Base-by-base conservation (phyloP, 2,888 invertebrate species). In the Agrilus cyanescens region DNA sequence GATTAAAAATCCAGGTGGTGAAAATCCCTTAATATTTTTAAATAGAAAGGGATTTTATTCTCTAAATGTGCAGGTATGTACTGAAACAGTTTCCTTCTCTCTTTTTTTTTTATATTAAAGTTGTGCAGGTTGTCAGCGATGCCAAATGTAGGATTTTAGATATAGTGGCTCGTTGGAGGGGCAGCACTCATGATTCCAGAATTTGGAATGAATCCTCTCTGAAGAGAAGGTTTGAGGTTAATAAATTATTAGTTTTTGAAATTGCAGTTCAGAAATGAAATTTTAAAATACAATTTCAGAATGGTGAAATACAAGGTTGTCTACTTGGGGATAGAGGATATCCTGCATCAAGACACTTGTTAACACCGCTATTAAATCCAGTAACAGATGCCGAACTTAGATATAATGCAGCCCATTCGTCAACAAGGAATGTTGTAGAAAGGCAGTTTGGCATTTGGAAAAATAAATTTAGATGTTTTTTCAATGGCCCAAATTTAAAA, bases 401-500 rank as follows among this genome's bases (percentile, higher is more conserved):
- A n/a, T n/a, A n/a, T n/a, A n/a, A n/a, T n/a, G n/a, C n/a, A n/a
- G n/a, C n/a, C n/a, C n/a, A n/a, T n/a, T n/a, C n/a, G n/a, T n/a
- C n/a, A n/a, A n/a, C n/a, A n/a, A n/a, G n/a, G n/a, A 55, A 57
- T 38, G 33, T 41, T n/a, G 45, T 53, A 10, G 55, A 58, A 44
- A 45, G 53, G 6, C 37, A 37, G n/a, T 56, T 53, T 45, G 52
- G 55, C 3, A 36, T 44, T 6, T 38, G 44, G 25, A 46, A 46
- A 37, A 34, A 44, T n/a, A 40, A 46, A 48, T 46, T 48, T 42
- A 42, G 44, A 12, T 41, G 40, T 25, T 40, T 48, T 25, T 38
- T 31, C 15, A 34, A 38, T 20, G 48, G 46, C 2, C 12, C 43
- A 16, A 12, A 41, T 18, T 29, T 43, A 14, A 12, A n/a, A 4